Evolutionary conservation across 2,113 vertebrate species (phyloP).

Genomic region (Ibidorhyncha struthersii): DNA sequence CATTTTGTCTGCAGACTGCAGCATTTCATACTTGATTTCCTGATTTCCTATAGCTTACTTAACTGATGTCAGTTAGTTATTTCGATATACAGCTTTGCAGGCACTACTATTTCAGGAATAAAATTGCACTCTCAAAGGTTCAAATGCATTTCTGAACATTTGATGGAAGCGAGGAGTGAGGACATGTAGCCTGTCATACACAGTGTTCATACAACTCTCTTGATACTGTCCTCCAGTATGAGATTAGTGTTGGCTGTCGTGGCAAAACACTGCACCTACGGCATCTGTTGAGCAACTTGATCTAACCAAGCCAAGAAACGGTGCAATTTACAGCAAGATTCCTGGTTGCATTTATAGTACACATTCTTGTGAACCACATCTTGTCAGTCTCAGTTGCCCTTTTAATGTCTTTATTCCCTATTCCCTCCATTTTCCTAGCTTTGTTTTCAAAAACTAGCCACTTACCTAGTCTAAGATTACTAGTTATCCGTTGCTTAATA

Average conservation of each 20-base stretch:
- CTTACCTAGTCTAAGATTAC: not conserved
- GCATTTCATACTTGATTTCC: constrained; percentile 4
- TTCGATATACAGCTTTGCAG: not conserved
- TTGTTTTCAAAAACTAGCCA: not conserved
- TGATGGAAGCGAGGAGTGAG: not conserved
- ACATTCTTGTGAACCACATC: not conserved
- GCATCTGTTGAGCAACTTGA: not conserved
- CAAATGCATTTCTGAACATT: not conserved
- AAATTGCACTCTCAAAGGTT: not conserved
- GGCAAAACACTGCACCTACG: not conserved
- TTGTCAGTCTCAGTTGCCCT: not conserved
- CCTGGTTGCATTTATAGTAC: not conserved
- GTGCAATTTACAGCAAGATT: not conserved
- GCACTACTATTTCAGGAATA: not conserved
- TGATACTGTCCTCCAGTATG: not conserved
- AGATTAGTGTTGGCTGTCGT: not conserved
- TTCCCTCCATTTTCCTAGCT: not conserved
- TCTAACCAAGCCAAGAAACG: not conserved
- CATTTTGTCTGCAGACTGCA: constrained; percentile 22
- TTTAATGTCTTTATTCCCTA: not conserved
- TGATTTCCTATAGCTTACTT: constrained; percentile 10
- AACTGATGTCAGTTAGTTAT: not conserved
- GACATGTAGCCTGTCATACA: not conserved
- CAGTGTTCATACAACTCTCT: not conserved
- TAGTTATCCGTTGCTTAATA: not conserved